Percentiles rank a stretch among this genome's conserved stretches.
These are phyloP conservation scores for Scophthalmus maximus DNA, from an alignment of 2,113 vertebrate species.

Conservation along the genomic window DNA sequence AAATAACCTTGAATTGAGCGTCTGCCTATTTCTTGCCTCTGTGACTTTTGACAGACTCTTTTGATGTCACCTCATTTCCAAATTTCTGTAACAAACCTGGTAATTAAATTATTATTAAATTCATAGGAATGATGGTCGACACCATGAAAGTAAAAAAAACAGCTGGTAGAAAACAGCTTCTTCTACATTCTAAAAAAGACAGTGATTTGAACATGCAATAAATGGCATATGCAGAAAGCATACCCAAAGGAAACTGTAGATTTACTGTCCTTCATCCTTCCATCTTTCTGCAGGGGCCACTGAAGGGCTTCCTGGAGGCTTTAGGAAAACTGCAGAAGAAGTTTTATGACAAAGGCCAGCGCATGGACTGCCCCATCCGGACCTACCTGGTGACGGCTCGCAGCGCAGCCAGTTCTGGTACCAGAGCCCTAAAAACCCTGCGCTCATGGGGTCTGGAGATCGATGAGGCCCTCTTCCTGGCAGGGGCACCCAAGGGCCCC, in stretches of 20 bases:
- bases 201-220: too few relatives aligned
- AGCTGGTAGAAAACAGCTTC: too few relatives aligned
- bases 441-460: conserved; percentile 96
- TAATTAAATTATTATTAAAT: too few relatives aligned
- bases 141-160: neutral
- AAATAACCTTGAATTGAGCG: too few relatives aligned
- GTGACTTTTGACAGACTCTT: too few relatives aligned
- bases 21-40: too few relatives aligned
- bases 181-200: too few relatives aligned
- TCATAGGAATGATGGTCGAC: neutral
- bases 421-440: conserved; percentile 92
- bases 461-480: conserved; percentile 93
- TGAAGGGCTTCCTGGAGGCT: conserved; percentile 94
- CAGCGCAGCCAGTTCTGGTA: conserved; percentile 93
- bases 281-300: conserved; percentile 84
- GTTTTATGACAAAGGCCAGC: conserved; percentile 92
- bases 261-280: neutral
- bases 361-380: conserved; percentile 93
- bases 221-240: neutral
- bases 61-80: too few relatives aligned
- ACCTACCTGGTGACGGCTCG: conserved; percentile 95
- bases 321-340: conserved; percentile 95
- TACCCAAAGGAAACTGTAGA: too few relatives aligned
- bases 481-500: conserved; percentile 93
- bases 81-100: too few relatives aligned